These are phyloP conservation scores for Phanerotoma sp. DNA, from an alignment of 2,888 invertebrate species.

Conservation along the genomic window DNA sequence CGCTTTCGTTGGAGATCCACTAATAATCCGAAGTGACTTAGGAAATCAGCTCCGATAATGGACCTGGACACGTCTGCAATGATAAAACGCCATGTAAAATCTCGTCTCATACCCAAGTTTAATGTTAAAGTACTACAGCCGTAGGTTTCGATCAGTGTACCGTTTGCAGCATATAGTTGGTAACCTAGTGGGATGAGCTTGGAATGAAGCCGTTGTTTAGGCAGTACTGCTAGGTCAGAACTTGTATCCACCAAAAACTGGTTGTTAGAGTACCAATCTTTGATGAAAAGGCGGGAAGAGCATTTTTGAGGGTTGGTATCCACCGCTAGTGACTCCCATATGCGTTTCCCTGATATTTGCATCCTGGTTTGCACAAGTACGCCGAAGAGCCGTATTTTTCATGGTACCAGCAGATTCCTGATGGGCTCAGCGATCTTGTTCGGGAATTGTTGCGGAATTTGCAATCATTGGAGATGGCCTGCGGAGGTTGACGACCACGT, in stretches of 20 bases:
- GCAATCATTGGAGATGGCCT: no score
- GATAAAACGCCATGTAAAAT: slow-evolving; percentile 43
- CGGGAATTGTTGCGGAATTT: background rate
- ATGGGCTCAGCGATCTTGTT: background rate
- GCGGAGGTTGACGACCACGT: background rate
- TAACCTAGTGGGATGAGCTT: background rate
- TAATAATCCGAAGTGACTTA: slow-evolving; percentile 37
- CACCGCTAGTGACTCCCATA: slow-evolving; percentile 37
- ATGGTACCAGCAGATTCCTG: slow-evolving; percentile 23
- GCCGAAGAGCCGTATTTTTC: slow-evolving; percentile 15
- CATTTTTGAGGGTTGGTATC: slow-evolving; percentile 22
- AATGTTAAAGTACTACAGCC: slow-evolving; percentile 35
- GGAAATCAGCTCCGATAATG: slow-evolving; percentile 48
- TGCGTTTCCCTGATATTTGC: slow-evolving; percentile 15
- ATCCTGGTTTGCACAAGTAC: slow-evolving; percentile 13
- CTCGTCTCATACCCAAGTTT: slow-evolving; percentile 40
- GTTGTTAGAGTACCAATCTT: background rate
- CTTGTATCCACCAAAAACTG: slow-evolving; percentile 16
- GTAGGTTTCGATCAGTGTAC: slow-evolving; percentile 41
- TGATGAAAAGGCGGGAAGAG: slow-evolving; percentile 15
- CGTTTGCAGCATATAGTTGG: slow-evolving; percentile 41
- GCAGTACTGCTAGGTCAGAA: slow-evolving; percentile 17
- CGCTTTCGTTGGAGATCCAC: slow-evolving; percentile 36
- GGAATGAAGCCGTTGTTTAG: background rate
- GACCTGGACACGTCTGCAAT: slow-evolving; percentile 44